These are phyloP conservation scores for Pristionchus entomophagus DNA, from an alignment of 2,888 invertebrate species.

Conservation along the genomic window DNA sequence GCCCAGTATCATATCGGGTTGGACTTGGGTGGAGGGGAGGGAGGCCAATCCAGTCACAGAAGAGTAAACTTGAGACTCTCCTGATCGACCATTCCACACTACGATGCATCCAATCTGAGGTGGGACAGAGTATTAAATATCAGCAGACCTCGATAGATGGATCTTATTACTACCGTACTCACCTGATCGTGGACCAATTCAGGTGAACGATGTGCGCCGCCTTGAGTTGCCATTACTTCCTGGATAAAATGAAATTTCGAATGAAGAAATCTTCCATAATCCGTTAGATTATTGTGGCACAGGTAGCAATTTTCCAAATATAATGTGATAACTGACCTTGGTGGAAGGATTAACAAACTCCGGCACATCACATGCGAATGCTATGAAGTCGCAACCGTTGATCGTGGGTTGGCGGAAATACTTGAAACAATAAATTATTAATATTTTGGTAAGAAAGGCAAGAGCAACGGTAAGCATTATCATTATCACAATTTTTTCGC, in stretches of 20 bases:
- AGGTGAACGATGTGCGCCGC: constrained; percentile 39
- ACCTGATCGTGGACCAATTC: constrained; percentile 30
- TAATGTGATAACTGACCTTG: not conserved
- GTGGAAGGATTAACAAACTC: not conserved
- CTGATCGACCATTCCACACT: not conserved
- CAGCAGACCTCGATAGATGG: no score
- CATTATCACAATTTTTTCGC: no score
- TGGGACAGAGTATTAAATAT: not conserved
- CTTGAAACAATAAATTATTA: no score
- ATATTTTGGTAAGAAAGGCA: no score
- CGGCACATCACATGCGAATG: constrained; percentile 48
- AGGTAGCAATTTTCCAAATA: no score
- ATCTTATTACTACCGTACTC: no score
- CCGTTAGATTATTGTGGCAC: no score
- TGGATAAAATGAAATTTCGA: not conserved
- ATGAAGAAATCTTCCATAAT: no score
- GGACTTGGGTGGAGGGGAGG: not conserved
- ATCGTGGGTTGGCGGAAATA: constrained; percentile 67
- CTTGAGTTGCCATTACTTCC: constrained; percentile 31
- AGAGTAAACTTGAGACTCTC: constrained; percentile 31
- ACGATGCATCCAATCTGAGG: constrained; percentile 42
- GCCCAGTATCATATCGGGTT: constrained; percentile 37
- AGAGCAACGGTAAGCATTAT: no score
- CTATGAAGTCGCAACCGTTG: constrained; percentile 64
- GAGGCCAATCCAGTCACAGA: constrained; percentile 41